Conservation (phyloP, 1,140 invertebrate genomes). For the Aporrectodea caliginosa region DNA sequence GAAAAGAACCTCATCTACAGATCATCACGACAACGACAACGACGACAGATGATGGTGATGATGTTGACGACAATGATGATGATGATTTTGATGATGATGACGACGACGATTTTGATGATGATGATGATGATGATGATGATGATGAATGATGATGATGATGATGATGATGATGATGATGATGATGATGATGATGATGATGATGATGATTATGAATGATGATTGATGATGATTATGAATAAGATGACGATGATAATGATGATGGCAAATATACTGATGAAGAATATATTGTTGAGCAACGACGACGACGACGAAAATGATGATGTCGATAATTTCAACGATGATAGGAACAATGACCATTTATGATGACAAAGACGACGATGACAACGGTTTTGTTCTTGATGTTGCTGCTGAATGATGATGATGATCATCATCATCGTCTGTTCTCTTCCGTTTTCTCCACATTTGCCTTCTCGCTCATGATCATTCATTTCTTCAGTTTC, state of each 20-base stretch:
- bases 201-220: not conserved
- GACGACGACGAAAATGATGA: too few species aligned
- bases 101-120: not conserved
- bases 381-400: too few species aligned
- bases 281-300: not conserved
- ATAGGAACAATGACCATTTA: too few species aligned
- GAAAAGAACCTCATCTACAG: too few species aligned
- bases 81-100: not conserved
- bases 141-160: not conserved
- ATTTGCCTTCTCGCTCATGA: too few species aligned
- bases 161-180: conserved; percentile 3
- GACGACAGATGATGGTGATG: not conserved
- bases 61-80: not conserved
- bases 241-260: not conserved
- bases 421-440: too few species aligned
- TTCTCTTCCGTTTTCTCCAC: too few species aligned
- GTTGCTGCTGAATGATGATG: too few species aligned
- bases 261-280: not conserved
- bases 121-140: not conserved
- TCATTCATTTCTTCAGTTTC: too few species aligned
- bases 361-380: too few species aligned
- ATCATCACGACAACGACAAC: not conserved
- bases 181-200: conserved; percentile 2
- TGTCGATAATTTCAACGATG: too few species aligned
- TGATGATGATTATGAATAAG: not conserved